phyloP scores from a whole-genome alignment of 2,888 invertebrate genomes.

The Aromia moschata region DNA sequence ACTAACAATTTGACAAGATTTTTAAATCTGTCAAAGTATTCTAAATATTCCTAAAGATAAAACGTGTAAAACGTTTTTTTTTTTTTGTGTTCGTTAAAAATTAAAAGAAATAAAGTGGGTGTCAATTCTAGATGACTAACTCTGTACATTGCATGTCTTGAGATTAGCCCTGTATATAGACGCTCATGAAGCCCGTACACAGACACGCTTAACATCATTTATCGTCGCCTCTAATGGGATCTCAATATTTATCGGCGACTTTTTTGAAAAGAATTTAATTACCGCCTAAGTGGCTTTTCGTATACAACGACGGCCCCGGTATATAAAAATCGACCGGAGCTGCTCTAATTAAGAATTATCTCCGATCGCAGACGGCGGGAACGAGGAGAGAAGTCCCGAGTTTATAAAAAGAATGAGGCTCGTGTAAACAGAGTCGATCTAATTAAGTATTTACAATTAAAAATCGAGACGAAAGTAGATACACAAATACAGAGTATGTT shows the following conservation, averaged over 20 bases:
- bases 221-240: background rate
- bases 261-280: background rate
- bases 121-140: too few relatives aligned
- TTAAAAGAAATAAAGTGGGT: too few relatives aligned
- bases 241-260: background rate
- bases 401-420: conserved; percentile 21
- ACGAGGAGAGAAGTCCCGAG: conserved; percentile 8
- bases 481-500: conserved; percentile 20
- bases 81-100: too few relatives aligned
- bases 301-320: background rate
- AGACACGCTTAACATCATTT: too few relatives aligned
- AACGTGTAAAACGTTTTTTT: too few relatives aligned
- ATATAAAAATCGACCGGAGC: background rate
- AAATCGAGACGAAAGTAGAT: conserved; percentile 22
- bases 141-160: too few relatives aligned
- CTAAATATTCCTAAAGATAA: too few relatives aligned
- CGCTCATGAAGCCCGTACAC: too few relatives aligned
- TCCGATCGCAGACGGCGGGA: background rate
- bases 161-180: too few relatives aligned
- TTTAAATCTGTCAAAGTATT: too few relatives aligned
- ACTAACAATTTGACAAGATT: too few relatives aligned
- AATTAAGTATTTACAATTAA: conserved; percentile 28
- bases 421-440: conserved; percentile 16
- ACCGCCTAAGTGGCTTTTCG: background rate
- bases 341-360: conserved; percentile 7